Base-by-base conservation (phyloP, 2,113 vertebrate species). In the Lates calcarifer region DNA sequence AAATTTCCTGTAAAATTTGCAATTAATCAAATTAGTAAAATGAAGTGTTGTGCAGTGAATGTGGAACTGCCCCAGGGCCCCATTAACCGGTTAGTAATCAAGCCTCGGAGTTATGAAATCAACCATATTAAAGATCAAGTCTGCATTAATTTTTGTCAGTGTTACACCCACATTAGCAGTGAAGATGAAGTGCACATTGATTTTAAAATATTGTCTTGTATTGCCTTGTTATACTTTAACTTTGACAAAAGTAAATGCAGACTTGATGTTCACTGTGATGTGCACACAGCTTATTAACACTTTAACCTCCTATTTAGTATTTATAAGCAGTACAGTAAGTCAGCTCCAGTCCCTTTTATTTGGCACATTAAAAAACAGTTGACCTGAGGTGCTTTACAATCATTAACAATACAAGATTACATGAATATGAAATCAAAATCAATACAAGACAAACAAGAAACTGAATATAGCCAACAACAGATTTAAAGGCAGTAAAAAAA, bases 1-100 rank as follows among this genome's bases (percentile, higher is more conserved):
- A 17, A 10, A 15, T 65, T 45, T 26, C 35, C 28, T 8, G 39
- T 45, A 24, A 83, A 62, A 72, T 43, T 58, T 43, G 20, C 24
- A 77, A 41, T 60, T n/a, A 73, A 29, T 78, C 5, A 66, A 53
- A 67, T 53, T 7, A 51, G 7, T 15, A 39, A 77, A 64, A 29
- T 24, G 12, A 39, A 14, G 43, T 62, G 41, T 39, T 26, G 26
- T 58, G 58, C 20, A 41, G 9, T 41, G 45, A 60, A 33, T 1
- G 5, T 22, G 17, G 9, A n/a, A 14, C 39, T 56, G 41, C 22
- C 63, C 43, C 45, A 10, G 49, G 17, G 49, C 45, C 22, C 66
- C 43, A n/a, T 61, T 62, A 41, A 62, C 43, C 0, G 3, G 33
- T 8, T 29, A 56, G 12, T 53, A 35, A 49, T 47, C 29, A 49